Percentiles rank a stretch among this genome's conserved stretches.
These are phyloP conservation scores for Delichon dasypus DNA, from an alignment of 2,797 vertebrate genomes.

Conservation along the genomic window DNA sequence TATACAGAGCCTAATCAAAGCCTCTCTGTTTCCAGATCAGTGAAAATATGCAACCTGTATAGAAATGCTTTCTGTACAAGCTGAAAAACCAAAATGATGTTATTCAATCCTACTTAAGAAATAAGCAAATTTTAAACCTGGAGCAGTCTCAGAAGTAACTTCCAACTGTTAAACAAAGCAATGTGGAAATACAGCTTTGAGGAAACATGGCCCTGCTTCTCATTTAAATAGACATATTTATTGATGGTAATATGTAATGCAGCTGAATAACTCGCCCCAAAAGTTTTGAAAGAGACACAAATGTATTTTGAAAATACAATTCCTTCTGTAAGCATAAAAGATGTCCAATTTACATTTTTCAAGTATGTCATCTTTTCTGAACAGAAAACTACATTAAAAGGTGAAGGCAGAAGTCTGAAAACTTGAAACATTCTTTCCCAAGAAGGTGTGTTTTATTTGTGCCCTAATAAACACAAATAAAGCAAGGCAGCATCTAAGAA, in stretches of 20 bases:
- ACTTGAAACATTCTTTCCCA: not conserved
- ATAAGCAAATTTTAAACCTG: not conserved
- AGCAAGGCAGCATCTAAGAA: not conserved
- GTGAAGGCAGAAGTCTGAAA: not conserved
- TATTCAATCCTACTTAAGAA: not conserved
- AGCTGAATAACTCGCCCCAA: not conserved
- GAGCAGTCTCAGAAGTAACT: not conserved
- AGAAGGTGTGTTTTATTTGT: not conserved
- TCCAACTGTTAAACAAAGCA: conserved; percentile 6
- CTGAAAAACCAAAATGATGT: not conserved
- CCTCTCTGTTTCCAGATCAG: not conserved
- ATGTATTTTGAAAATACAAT: conserved; percentile 28
- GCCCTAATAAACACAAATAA: not conserved
- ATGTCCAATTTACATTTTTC: not conserved
- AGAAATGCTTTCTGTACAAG: not conserved
- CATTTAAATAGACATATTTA: conserved; percentile 25
- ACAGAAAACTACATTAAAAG: not conserved
- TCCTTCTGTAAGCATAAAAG: conserved; percentile 5
- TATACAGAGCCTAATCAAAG: not conserved
- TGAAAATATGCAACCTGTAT: not conserved
- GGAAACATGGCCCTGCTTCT: not conserved
- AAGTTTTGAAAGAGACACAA: not conserved
- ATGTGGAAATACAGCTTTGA: not conserved
- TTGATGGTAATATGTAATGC: not conserved
- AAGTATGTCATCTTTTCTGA: not conserved